Evolutionary conservation across 2,113 vertebrate genomes (phyloP), one percentile per base, ranked within the genome.

Genomic region (Carassius auratus): DNA sequence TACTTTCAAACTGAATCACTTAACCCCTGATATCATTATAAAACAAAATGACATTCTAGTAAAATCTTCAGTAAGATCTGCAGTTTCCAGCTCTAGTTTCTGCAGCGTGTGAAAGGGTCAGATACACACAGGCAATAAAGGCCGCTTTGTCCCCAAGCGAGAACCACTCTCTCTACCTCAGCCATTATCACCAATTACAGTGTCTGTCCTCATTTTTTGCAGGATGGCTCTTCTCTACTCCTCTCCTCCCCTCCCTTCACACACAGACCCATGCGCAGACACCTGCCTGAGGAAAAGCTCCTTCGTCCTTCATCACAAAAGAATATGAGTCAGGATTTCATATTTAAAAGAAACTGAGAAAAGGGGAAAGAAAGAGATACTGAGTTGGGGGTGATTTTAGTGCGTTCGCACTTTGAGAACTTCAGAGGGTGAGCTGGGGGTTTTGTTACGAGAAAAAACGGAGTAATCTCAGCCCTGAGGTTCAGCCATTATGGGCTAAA

Each of bases 141-240:
- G 77, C 68, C 13, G 69, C 85, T 73, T 83, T 83, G 81, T 83
- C 36, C 68, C 81, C 66, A 71, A 73, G 68, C 52, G 68, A 83
- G 68, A 83, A 73, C 73, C 82, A 74, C 69, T 81, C 64, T 57
- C 66, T 80, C 64, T 82, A 61, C 69, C 81, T 80, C 17, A 79
- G 76, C 86, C 76, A 84, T 87, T 79, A 84, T 73, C 75, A 80
- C 75, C 82, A 87, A 87, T 87, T 87, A 87, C 36, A 84, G 30
- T 59, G 76, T 71, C 76, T 84, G 86, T 71, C 86, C 81, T 84
- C 64, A 73, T 87, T 87, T 30, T 78, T 45, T 61, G 62, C 55
- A 45, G 57, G 62, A 48, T 30, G 23, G 30, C 77, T 71, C 48
- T 69, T 57, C 64, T 68, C 52, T 36, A 71, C 81, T 82, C 33